Evolutionary conservation across 1,140 invertebrate species (phyloP).

Genomic region (Aphaenogaster rudis): DNA sequence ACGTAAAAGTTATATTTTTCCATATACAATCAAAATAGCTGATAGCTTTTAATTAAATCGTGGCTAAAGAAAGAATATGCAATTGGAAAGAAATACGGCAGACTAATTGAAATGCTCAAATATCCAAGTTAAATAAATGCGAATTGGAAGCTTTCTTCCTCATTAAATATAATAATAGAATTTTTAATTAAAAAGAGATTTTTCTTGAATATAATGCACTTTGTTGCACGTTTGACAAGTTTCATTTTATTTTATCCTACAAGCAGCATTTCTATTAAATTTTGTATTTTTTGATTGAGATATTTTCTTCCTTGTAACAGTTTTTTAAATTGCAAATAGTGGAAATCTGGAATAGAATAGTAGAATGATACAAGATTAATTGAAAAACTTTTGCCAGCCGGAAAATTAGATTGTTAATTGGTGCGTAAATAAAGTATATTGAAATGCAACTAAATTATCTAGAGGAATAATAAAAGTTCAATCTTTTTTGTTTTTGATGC

Average conservation of each 20-base stretch:
- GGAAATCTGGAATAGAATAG: background rate
- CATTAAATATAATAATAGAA: background rate
- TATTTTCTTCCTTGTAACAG: background rate
- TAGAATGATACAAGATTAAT: background rate
- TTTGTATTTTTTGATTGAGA: background rate
- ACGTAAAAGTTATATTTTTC: background rate
- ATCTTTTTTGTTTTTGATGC: background rate
- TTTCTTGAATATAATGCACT: background rate
- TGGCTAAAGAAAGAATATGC: background rate
- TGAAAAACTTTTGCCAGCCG: background rate
- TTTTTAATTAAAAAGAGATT: background rate
- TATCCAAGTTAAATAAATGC: background rate
- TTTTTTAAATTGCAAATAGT: background rate
- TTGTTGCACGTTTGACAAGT: background rate
- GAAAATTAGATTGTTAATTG: constrained; percentile 3
- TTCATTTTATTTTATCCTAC: background rate
- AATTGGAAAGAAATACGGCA: background rate
- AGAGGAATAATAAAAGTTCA: background rate
- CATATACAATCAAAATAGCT: background rate
- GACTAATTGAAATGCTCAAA: background rate
- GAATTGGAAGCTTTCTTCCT: background rate
- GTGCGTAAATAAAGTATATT: background rate
- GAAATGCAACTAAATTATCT: background rate
- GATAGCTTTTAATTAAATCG: constrained; percentile 20
- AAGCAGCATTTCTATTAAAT: constrained; percentile 14